Evolutionary conservation across 35 echinoderm and acorn worm species (phyloP).

Genomic region (Apostichopus californicus): DNA sequence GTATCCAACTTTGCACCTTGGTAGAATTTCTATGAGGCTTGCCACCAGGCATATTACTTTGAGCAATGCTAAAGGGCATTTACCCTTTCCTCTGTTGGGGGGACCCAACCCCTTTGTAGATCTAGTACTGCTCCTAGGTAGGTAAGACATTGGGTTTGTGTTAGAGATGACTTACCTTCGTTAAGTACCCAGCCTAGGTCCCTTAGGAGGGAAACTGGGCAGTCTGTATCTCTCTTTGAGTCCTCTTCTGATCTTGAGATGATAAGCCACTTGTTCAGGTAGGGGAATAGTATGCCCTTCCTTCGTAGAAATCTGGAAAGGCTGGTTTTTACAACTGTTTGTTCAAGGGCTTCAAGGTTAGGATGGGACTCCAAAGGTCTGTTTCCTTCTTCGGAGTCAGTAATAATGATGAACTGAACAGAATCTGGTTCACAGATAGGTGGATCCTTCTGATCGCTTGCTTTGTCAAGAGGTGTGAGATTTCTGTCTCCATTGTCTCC

Average conservation of each 20-base stretch:
- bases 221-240: not conserved
- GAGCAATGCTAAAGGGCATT: not conserved
- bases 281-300: not conserved
- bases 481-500: too few species aligned
- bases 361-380: slow-evolving; percentile 30
- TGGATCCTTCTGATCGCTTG: too few species aligned
- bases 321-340: not conserved
- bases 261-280: not conserved
- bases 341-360: slow-evolving; percentile 32
- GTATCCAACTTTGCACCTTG: not conserved
- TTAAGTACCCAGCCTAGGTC: not conserved
- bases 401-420: too few species aligned
- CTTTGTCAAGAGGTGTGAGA: too few species aligned
- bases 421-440: too few species aligned
- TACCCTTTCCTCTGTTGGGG: not conserved
- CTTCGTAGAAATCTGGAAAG: not conserved
- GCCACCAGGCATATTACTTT: not conserved
- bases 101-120: not conserved
- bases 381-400: too few species aligned
- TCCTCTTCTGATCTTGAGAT: not conserved
- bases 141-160: not conserved
- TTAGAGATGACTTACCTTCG: not conserved
- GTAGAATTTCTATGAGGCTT: slow-evolving; percentile 2
- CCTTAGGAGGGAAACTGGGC: not conserved
- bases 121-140: not conserved